Evolutionary conservation across 2,888 invertebrate species (phyloP).

Genomic region (Trissolcus brochymenae): DNA sequence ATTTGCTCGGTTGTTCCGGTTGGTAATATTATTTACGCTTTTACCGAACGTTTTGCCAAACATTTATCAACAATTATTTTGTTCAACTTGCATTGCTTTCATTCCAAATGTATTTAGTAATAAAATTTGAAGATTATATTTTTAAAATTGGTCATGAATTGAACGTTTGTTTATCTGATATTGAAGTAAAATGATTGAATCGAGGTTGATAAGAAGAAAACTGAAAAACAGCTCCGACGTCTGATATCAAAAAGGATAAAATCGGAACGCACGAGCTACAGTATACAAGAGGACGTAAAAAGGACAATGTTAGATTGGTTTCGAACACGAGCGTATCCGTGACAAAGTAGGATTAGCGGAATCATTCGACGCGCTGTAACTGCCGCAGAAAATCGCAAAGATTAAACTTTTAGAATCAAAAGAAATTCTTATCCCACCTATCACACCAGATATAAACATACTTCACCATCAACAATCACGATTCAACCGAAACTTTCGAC

Average conservation of each 20-base stretch:
- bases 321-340: constrained; percentile 69
- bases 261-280: constrained; percentile 58
- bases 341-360: constrained; percentile 63
- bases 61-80: not conserved
- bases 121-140: too few species aligned
- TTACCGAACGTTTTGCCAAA: too few species aligned
- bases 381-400: constrained; percentile 55
- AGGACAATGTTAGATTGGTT: constrained; percentile 59
- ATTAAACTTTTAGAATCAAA: constrained; percentile 49
- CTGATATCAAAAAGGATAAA: constrained; percentile 48
- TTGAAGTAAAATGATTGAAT: too few species aligned
- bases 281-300: constrained; percentile 47
- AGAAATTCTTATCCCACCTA: constrained; percentile 30
- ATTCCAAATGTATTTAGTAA: not conserved
- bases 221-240: not conserved
- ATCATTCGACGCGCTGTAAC: constrained; percentile 58
- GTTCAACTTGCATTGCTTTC: not conserved
- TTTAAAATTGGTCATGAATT: too few species aligned
- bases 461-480: constrained; percentile 4
- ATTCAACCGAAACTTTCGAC: too few species aligned
- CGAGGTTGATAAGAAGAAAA: not conserved
- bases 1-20: too few species aligned
- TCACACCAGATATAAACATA: not conserved
- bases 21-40: too few species aligned
- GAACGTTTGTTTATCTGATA: too few species aligned